phyloP scores from a whole-genome alignment of 2,113 vertebrate species.

The Phylloscopus trochiloides region DNA sequence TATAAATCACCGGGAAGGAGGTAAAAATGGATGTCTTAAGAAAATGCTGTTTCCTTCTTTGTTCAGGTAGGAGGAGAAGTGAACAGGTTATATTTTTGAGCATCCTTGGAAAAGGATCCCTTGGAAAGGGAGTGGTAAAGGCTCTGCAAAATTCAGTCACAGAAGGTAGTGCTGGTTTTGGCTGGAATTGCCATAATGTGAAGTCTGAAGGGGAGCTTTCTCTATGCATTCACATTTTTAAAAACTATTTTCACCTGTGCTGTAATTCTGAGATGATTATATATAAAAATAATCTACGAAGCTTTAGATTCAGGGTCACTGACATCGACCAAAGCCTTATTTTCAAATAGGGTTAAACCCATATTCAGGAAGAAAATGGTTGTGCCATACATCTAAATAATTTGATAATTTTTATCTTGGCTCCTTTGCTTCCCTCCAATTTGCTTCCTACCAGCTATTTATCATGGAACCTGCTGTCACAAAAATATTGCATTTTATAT shows the following conservation, averaged over 20 bases:
- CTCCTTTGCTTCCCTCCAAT: background rate
- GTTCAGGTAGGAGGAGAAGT: background rate
- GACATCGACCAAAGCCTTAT: background rate
- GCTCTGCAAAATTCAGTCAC: background rate
- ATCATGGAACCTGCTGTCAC: background rate
- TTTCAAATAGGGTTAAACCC: background rate
- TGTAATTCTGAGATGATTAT: background rate
- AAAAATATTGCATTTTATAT: background rate
- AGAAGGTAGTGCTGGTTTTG: background rate
- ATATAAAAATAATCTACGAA: background rate
- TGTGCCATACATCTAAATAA: background rate
- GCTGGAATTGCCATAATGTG: background rate
- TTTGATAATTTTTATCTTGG: background rate
- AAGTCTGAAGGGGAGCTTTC: background rate
- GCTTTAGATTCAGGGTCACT: background rate
- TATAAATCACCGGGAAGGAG: background rate
- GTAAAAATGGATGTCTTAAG: constrained; percentile 11
- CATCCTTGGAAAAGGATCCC: background rate
- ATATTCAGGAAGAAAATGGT: background rate
- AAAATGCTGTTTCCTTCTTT: background rate
- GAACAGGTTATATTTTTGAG: background rate
- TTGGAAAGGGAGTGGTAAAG: background rate
- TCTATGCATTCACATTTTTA: background rate
- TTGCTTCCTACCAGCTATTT: background rate
- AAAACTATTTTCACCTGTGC: background rate